A percentile compares a stretch with the other conserved stretches of the same genome.
These are phyloP conservation scores for Archips crataeganus DNA, from an alignment of 2,888 invertebrate species.

Conservation along the genomic window DNA sequence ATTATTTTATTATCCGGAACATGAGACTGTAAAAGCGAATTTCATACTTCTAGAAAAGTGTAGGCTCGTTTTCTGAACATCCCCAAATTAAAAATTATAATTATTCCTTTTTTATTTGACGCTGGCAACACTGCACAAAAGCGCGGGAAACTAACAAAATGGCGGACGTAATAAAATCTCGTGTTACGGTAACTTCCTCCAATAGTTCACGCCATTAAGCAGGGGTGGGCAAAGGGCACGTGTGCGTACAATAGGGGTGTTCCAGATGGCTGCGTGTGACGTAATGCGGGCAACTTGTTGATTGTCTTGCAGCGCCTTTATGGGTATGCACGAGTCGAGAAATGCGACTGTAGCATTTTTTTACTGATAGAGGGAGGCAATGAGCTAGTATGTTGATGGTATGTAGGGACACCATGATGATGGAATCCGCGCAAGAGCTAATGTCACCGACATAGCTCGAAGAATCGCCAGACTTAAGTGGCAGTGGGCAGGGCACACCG, in stretches of 20 bases:
- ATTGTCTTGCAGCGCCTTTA: background rate
- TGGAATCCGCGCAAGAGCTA: too few species aligned
- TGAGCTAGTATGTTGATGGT: too few species aligned
- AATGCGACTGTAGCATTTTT: too few species aligned
- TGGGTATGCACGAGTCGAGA: background rate
- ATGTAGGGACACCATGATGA: too few species aligned
- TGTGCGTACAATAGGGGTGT: constrained; percentile 25
- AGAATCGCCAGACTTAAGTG: too few species aligned
- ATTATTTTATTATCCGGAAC: too few species aligned
- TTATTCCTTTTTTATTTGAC: background rate
- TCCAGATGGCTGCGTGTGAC: constrained; percentile 8
- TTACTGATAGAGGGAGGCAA: too few species aligned
- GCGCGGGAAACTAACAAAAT: constrained; percentile 13
- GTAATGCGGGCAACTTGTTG: constrained; percentile 24
- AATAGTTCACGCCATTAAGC: constrained; percentile 17
- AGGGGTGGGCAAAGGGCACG: constrained; percentile 5
- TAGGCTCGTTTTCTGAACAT: too few species aligned
- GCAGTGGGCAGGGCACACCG: too few species aligned
- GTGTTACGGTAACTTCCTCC: constrained; percentile 21
- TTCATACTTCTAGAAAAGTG: too few species aligned
- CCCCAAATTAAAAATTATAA: background rate
- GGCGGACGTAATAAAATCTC: constrained; percentile 2
- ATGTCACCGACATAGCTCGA: too few species aligned
- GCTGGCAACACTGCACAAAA: background rate
- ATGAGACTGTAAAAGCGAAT: too few species aligned